Evolutionary conservation across 2,797 vertebrate species (phyloP).

Genomic region (Fistularia commersonii): DNA sequence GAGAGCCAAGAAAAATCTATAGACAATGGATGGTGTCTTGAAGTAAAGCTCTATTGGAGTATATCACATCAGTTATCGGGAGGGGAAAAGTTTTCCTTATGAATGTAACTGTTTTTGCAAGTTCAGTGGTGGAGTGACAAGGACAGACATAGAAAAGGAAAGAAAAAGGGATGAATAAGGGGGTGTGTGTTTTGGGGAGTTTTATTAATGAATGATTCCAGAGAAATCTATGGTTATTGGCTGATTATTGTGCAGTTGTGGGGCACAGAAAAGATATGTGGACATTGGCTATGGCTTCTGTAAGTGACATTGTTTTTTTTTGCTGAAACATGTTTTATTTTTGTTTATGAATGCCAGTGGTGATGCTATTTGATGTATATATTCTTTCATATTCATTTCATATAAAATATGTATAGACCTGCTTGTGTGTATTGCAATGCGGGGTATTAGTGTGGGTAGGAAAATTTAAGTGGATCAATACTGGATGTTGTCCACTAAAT

Average conservation of each 20-base stretch:
- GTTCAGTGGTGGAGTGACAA: constrained; percentile 77
- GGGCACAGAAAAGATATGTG: constrained; percentile 10
- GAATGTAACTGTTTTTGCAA: constrained; percentile 82
- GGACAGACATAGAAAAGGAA: constrained; percentile 40
- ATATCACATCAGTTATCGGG: constrained; percentile 81
- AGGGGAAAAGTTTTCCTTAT: constrained; percentile 76
- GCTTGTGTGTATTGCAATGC: too few relatives aligned
- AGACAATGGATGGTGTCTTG: constrained; percentile 84
- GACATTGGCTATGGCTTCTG: background rate
- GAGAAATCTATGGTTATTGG: constrained; percentile 30
- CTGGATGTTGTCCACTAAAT: too few relatives aligned
- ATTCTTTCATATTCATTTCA: too few relatives aligned
- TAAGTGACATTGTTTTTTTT: background rate
- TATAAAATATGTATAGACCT: too few relatives aligned
- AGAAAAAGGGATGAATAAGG: background rate
- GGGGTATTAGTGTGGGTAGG: too few relatives aligned
- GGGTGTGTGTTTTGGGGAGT: constrained; percentile 29
- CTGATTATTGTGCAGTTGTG: constrained; percentile 10
- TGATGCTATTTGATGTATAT: too few relatives aligned
- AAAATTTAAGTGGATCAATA: too few relatives aligned
- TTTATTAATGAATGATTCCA: constrained; percentile 43
- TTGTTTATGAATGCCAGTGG: too few relatives aligned
- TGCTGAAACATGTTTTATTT: too few relatives aligned
- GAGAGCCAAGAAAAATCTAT: constrained; percentile 80
- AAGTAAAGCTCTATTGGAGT: constrained; percentile 82